Percentiles rank a stretch among this genome's conserved stretches.
Evolutionary conservation across 2,113 vertebrate genomes (phyloP).

Genomic region (Odobenus rosmarus): DNA sequence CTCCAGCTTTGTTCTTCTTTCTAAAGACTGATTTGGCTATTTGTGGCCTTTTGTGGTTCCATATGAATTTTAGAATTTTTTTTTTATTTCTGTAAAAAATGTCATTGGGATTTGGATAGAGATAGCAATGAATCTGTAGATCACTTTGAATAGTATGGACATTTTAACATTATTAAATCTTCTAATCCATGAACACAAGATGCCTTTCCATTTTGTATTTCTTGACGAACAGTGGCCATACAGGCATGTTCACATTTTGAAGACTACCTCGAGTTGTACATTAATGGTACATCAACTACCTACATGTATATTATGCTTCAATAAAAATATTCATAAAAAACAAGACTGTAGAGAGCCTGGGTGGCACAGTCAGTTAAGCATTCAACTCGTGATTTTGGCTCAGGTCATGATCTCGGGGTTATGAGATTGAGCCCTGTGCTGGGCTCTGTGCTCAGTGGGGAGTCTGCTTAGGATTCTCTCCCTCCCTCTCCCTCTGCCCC

Average conservation of each 20-base stretch:
- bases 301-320: not conserved
- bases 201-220: not conserved
- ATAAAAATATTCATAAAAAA: not conserved
- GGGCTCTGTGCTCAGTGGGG: not conserved
- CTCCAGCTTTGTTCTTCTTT: not conserved
- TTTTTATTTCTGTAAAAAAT: not conserved
- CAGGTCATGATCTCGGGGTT: not conserved
- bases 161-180: not conserved
- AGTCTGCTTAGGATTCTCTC: not conserved
- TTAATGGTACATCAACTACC: not conserved
- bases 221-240: not conserved
- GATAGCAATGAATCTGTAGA: not conserved
- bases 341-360: not conserved
- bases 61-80: not conserved
- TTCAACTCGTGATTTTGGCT: not conserved
- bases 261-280: not conserved
- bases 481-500: not conserved
- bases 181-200: not conserved
- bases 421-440: not conserved
- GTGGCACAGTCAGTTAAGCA: not conserved
- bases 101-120: not conserved
- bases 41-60: not conserved
- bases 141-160: not conserved
- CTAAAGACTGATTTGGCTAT: not conserved
- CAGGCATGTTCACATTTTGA: no score